Conservation (phyloP, 2,888 invertebrate species). For the Drosophila antonietae region DNA sequence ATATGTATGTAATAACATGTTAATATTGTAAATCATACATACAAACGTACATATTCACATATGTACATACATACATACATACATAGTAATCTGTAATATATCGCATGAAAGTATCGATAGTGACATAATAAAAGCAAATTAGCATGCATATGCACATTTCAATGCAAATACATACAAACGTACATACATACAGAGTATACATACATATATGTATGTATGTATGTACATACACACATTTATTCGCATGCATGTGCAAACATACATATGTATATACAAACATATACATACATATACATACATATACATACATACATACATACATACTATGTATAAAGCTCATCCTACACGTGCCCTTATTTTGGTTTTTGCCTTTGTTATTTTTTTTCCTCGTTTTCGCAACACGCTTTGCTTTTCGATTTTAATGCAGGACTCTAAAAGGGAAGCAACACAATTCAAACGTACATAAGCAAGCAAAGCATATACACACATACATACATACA, state of each 20-base stretch:
- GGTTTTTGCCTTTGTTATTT: slow-evolving; percentile 41
- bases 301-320: background rate
- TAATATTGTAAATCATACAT: too few species aligned
- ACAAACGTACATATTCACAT: background rate
- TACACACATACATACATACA: slow-evolving; percentile 8
- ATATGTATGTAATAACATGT: too few species aligned
- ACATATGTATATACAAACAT: slow-evolving; percentile 14
- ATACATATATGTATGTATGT: background rate
- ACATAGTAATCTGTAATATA: background rate
- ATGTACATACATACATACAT: background rate
- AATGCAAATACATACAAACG: background rate
- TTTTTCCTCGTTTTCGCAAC: slow-evolving; percentile 50
- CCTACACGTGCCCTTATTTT: slow-evolving; percentile 82
- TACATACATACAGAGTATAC: too few species aligned
- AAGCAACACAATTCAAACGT: slow-evolving; percentile 30
- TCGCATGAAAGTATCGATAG: background rate
- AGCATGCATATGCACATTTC: background rate
- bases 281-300: too few species aligned
- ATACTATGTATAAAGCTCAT: slow-evolving; percentile 34
- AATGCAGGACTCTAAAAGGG: slow-evolving; percentile 47
- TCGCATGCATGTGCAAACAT: too few species aligned
- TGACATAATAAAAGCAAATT: slow-evolving; percentile 7
- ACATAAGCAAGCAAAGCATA: slow-evolving; percentile 30
- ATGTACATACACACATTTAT: too few species aligned
- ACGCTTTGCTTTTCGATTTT: slow-evolving; percentile 49